Evolutionary conservation across 1,140 invertebrate species (phyloP).

Genomic region (Drosophila mayri): DNA sequence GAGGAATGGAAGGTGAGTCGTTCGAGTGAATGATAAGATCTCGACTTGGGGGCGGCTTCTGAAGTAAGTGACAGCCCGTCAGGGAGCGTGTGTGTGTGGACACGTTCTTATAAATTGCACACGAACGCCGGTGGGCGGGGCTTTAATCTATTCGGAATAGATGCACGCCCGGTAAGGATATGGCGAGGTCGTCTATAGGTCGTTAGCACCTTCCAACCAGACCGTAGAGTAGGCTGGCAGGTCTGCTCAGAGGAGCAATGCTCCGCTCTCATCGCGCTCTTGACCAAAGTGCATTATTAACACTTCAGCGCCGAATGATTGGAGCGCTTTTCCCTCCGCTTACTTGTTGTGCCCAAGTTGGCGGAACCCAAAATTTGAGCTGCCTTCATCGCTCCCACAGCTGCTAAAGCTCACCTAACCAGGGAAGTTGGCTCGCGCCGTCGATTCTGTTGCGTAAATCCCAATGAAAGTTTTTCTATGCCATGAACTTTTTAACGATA

Average conservation of each 20-base stretch:
- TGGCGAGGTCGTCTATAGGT: conserved; percentile 50
- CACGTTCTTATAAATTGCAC: conserved; percentile 71
- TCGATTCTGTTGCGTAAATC: conserved; percentile 26
- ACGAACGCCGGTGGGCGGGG: conserved; percentile 63
- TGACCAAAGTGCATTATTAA: conserved; percentile 69
- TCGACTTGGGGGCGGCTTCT: neutral
- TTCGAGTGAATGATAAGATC: conserved; percentile 27
- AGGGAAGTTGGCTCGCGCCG: conserved; percentile 10
- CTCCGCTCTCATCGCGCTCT: conserved; percentile 9
- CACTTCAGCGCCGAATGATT: conserved; percentile 52
- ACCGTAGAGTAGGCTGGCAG: conserved; percentile 31
- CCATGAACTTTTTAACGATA: conserved; percentile 69
- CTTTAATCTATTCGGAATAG: conserved; percentile 68
- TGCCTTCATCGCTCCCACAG: conserved; percentile 1
- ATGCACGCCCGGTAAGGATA: conserved; percentile 33
- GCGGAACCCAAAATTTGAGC: conserved; percentile 12
- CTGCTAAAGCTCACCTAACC: conserved; percentile 4
- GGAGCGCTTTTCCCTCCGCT: neutral
- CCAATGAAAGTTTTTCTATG: conserved; percentile 33
- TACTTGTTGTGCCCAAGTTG: conserved; percentile 10
- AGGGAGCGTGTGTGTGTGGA: conserved; percentile 16
- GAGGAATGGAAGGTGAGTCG: neutral
- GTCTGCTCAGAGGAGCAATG: neutral
- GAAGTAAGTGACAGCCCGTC: neutral
- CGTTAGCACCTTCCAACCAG: conserved; percentile 12